Base-by-base conservation (phyloP, 1,140 invertebrate genomes). In the Drosophila elegans region DNA sequence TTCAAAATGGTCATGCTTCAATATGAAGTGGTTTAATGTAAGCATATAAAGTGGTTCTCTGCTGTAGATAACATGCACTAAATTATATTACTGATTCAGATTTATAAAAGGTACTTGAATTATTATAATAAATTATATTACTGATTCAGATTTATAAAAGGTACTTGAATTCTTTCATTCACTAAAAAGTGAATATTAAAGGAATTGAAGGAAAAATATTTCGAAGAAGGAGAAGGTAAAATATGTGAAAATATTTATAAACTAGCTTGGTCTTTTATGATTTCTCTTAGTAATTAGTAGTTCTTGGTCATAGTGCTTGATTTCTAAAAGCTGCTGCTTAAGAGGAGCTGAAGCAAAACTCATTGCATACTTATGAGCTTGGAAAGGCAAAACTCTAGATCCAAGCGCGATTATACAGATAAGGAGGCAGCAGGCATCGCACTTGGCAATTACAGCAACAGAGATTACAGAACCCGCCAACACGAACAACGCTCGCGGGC, bases 371-470 rank as follows among this genome's bases (percentile, higher is more conserved):
- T 44, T 56, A 54, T 9, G 25, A 21, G 59, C 60, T 48, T 61
- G 29, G 29, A 32, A 32, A 6, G 7, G 46, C 27, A 72, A 66
- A 63, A 78, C 68, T 59, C 52, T 54, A 69, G 79, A 74, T 59
- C 83, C 74, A 68, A 72, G 64, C 59, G 32, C 36, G 38, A 49
- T 57, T 54, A 53, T 64, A 72, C 63, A 53, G 55, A 62, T 53
- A 54, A 71, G 74, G 2, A 57, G 69, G 66, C 67, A 71, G 51
- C 59, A 85, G 80, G 77, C 64, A 48, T 46, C 53, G 67, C 78
- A 81, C 60, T 76, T 75, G 74, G 61, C 72, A 76, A 76, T 76
- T 76, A 78, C 56, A 55, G 53, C 29, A 38, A 69, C 53, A 75
- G 69, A 75, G 52, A 76, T 67, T 66, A 77, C 55, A 52, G 45